These are phyloP conservation scores for Perccottus glenii DNA, from an alignment of 2,113 vertebrate genomes.

Conservation along the genomic window DNA sequence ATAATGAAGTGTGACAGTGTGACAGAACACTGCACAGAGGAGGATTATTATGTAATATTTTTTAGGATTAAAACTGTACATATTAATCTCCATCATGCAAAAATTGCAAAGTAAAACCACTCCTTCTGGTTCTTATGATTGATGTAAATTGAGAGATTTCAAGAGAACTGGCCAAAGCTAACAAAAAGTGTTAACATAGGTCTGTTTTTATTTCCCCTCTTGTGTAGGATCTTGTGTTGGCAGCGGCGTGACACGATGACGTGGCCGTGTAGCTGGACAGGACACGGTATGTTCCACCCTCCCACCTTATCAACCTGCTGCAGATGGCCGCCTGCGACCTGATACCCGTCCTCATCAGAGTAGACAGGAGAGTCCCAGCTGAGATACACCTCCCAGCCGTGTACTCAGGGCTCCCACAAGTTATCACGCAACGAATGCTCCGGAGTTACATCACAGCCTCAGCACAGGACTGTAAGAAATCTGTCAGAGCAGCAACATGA, in stretches of 20 bases:
- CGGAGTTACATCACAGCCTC: slow-evolving; percentile 11
- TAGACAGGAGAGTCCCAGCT: slow-evolving; percentile 1
- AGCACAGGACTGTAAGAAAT: slow-evolving; percentile 1
- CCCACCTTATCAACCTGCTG: slow-evolving; percentile 71
- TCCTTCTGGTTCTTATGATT: background rate
- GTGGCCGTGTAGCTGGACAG: slow-evolving; percentile 22
- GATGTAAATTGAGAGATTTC: background rate
- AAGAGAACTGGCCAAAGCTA: background rate
- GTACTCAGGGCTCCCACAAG: background rate
- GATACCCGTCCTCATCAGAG: slow-evolving; percentile 28
- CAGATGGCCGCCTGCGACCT: slow-evolving; percentile 52
- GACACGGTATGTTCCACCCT: slow-evolving; percentile 63
- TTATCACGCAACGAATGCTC: slow-evolving; percentile 34
- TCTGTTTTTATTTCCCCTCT: background rate
- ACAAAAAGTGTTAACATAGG: background rate
- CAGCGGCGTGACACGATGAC: slow-evolving; percentile 17
- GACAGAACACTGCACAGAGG: background rate
- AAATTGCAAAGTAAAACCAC: background rate
- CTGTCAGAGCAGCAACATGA: background rate
- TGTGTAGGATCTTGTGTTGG: slow-evolving; percentile 2
- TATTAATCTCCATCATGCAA: background rate
- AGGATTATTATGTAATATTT: background rate
- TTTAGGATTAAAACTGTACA: background rate
- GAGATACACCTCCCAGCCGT: slow-evolving; percentile 26
- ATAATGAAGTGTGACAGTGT: background rate